Conservation (phyloP, 2,113 vertebrate species). For the Prunella fulvescens region DNA sequence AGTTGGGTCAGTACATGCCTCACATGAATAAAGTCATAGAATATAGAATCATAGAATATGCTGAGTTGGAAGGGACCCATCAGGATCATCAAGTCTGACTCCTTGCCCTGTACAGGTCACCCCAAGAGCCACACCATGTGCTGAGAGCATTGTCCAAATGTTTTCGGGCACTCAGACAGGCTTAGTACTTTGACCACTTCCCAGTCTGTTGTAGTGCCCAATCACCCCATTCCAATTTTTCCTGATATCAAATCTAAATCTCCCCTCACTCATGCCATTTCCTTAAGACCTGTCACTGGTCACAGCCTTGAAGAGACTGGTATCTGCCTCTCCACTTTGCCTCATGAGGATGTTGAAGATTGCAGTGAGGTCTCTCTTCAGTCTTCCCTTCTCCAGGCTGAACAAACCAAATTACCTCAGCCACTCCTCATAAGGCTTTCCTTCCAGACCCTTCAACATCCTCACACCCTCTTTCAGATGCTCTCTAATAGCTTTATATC, state of each 20-base stretch:
- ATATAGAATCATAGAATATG: neutral
- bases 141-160: neutral
- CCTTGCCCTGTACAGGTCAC: neutral
- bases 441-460: neutral
- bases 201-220: neutral
- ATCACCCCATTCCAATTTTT: neutral
- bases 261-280: neutral
- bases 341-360: neutral
- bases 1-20: neutral
- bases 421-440: neutral
- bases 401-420: neutral
- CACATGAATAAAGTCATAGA: neutral
- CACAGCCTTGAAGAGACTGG: no score
- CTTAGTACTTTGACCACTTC: neutral
- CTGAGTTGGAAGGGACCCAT: neutral
- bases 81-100: neutral
- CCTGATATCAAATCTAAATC: neutral
- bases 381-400: neutral
- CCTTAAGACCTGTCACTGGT: neutral
- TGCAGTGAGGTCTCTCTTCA: neutral
- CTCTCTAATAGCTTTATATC: neutral
- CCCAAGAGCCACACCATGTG: neutral
- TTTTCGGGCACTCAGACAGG: neutral
- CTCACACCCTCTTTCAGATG: neutral
- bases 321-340: neutral